A percentile compares a stretch with the other conserved stretches of the same genome.
Evolutionary conservation across 2,888 invertebrate genomes (phyloP).

Genomic region (Orchesellides sinensis): DNA sequence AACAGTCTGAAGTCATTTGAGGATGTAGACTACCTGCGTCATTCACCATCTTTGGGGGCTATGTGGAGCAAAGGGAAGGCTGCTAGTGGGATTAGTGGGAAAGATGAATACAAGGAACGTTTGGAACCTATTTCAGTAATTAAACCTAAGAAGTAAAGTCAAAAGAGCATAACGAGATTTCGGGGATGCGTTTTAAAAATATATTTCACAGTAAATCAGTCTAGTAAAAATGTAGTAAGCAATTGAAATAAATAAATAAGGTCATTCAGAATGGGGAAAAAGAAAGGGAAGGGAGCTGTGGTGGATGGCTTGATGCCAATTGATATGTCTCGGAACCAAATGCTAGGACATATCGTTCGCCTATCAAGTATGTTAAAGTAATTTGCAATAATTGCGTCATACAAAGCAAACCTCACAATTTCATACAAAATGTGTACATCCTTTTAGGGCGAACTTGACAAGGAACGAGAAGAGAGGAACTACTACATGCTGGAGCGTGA

Average conservation of each 20-base stretch:
- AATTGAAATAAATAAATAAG: too few species aligned
- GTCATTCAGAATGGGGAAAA: slow-evolving; percentile 40
- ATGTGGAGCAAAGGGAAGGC: slow-evolving; percentile 23
- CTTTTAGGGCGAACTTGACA: slow-evolving; percentile 54
- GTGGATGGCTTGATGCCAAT: slow-evolving; percentile 58
- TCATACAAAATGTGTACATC: neutral
- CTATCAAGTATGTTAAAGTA: slow-evolving; percentile 19
- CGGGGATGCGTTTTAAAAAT: too few species aligned
- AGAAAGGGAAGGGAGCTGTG: slow-evolving; percentile 42
- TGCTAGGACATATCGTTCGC: slow-evolving; percentile 46
- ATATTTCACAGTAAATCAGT: too few species aligned
- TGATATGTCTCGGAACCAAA: slow-evolving; percentile 63
- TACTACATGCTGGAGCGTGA: slow-evolving; percentile 65
- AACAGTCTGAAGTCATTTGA: slow-evolving; percentile 31
- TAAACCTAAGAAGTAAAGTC: too few species aligned
- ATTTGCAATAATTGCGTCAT: neutral
- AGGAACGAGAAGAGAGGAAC: slow-evolving; percentile 66
- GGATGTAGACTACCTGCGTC: slow-evolving; percentile 31
- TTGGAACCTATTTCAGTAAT: slow-evolving; percentile 30
- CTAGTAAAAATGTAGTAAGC: too few species aligned
- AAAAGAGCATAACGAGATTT: too few species aligned
- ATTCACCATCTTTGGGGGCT: slow-evolving; percentile 25
- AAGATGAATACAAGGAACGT: neutral
- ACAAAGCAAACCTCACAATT: neutral
- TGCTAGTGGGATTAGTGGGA: neutral